Evolutionary conservation across 2,888 invertebrate species (phyloP).

Genomic region (Agriopis leucophaearia): DNA sequence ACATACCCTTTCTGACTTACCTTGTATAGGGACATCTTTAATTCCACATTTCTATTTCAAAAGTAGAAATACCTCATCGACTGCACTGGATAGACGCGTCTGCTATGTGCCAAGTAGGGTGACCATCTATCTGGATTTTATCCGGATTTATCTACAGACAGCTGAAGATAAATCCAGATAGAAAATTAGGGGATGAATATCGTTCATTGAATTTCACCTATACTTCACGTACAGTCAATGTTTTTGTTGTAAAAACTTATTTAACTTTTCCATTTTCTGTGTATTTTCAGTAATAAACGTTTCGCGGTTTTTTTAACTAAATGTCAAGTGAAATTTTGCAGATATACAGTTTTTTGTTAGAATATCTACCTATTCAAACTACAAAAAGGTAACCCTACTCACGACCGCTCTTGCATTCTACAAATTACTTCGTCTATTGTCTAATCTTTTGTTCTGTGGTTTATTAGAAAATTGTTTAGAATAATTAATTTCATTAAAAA

Average conservation of each 20-base stretch:
- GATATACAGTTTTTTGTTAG: too few species aligned
- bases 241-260: too few species aligned
- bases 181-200: too few species aligned
- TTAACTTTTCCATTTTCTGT: too few species aligned
- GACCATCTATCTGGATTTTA: background rate
- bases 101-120: background rate
- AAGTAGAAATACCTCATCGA: slow-evolving; percentile 17
- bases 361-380: background rate
- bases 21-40: slow-evolving; percentile 3
- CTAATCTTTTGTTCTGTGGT: slow-evolving; percentile 11
- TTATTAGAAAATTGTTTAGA: slow-evolving; percentile 12
- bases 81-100: slow-evolving; percentile 7
- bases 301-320: too few species aligned
- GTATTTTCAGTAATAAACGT: too few species aligned
- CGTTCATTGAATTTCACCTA: too few species aligned
- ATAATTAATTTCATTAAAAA: too few species aligned
- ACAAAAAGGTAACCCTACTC: background rate
- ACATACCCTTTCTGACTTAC: background rate
- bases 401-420: background rate
- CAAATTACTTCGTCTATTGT: slow-evolving; percentile 11
- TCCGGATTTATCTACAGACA: too few species aligned
- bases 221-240: too few species aligned
- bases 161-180: too few species aligned
- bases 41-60: slow-evolving; percentile 23
- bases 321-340: too few species aligned